phyloP scores from a whole-genome alignment of 2,113 vertebrate species.

The Tyto alba region DNA sequence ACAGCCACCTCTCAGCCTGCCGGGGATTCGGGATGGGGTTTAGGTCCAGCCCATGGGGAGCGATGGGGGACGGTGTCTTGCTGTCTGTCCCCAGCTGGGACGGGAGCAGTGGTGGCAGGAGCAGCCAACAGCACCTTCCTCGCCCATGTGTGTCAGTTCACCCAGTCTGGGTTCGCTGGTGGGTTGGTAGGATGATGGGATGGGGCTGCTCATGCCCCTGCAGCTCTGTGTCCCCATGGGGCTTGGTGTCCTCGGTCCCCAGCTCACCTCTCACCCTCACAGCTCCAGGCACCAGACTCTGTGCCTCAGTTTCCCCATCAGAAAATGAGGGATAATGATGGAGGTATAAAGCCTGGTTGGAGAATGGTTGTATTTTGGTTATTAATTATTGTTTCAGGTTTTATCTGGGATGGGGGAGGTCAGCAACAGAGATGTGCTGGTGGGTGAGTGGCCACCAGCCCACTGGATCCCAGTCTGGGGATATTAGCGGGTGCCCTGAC shows the following conservation, averaged over 20 bases:
- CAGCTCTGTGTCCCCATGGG: accelerated
- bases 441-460: background rate
- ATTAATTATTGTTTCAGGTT: background rate
- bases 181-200: background rate
- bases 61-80: accelerated
- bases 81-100: accelerated
- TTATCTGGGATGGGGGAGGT: background rate
- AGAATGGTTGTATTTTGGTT: background rate
- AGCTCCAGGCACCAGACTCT: accelerated
- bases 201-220: background rate
- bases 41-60: background rate
- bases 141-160: accelerated
- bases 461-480: background rate
- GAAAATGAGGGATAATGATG: background rate
- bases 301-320: background rate
- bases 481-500: background rate
- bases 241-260: background rate
- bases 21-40: background rate
- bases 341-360: background rate
- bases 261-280: accelerated
- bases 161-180: background rate
- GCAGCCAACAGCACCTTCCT: background rate
- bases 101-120: background rate
- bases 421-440: background rate
- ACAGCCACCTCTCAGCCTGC: background rate